Evolutionary conservation across 2,113 vertebrate genomes (phyloP).

Genomic region (Uropsilus gracilis): DNA sequence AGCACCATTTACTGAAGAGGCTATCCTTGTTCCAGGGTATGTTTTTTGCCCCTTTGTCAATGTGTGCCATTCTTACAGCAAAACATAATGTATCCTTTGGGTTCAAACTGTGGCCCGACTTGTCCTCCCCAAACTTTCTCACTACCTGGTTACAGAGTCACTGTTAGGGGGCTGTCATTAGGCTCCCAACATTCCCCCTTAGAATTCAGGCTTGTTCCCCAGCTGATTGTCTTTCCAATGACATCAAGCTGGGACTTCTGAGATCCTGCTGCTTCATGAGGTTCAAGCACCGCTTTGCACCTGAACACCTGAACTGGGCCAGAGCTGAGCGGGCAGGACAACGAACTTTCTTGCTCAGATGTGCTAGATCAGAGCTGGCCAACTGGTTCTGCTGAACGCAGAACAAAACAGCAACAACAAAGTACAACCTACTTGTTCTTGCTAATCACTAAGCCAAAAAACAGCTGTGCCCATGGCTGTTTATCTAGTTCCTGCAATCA

Average conservation of each 20-base stretch:
- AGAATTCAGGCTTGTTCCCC: background rate
- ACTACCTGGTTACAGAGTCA: background rate
- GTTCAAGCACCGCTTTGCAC: background rate
- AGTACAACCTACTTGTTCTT: background rate
- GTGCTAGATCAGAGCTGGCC: background rate
- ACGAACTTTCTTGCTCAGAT: background rate
- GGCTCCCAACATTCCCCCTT: background rate
- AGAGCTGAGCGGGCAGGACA: rapidly evolving
- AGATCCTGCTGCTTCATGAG: background rate
- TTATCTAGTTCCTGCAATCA: background rate
- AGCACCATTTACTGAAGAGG: no score
- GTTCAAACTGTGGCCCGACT: background rate
- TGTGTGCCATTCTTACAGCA: background rate
- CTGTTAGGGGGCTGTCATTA: background rate
- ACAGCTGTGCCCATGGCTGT: no score
- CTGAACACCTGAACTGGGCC: background rate
- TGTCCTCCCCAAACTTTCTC: background rate
- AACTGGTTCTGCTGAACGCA: background rate
- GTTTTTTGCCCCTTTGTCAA: no score
- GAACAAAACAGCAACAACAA: background rate
- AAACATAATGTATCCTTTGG: background rate
- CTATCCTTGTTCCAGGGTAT: no score
- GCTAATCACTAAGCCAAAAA: background rate
- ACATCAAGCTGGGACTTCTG: background rate
- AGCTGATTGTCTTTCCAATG: background rate